Base-by-base conservation (phyloP, 2,113 vertebrate species). In the Sminthopsis crassicaudata region DNA sequence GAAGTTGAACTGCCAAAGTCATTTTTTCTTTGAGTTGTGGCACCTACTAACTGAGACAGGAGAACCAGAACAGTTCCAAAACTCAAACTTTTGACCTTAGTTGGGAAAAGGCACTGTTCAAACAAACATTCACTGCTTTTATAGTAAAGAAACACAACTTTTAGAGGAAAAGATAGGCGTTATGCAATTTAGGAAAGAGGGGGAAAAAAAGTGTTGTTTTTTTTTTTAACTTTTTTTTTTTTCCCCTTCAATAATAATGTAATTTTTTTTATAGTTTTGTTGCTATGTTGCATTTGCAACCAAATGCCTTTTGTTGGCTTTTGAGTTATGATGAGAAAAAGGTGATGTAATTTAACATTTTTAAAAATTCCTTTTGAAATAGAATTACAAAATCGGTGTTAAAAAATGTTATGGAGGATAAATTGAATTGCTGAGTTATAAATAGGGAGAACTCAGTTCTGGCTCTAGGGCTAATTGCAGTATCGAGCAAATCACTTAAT, bases 281-380 rank as follows among this genome's bases (percentile, higher is more conserved):
- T 92, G 46, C 42, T 46, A 48, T 48, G 48, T 48, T 48, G 6
- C 48, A 48, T 48, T 48, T 48, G 48, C 48, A 48, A 48, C 48
- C 91, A 88, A 2, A 50, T 53, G 50, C 90, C 30, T 96, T 96
- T 67, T 91, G 55, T 67, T 46, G 91, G 36, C 60, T 96, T 93
- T 95, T 95, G 9, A 84, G 11, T 92, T 92, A 52, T 54, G 88
- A 14, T 57, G 57, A 60, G 27, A 60, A 60, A 91, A 89, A n/a
- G 16, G 16, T 76, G 12, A 76, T n/a, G 14, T 3, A 76, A n/a
- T 67, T 36, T 36, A 16, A 67, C 30, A 67, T 36, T 11, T 12
- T 76, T 76, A 1, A 76, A 76, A 76, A 76, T n/a, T 76, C 60
- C 36, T 11, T n/a, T n/a, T 76, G 16, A n/a, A n/a, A 76, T n/a